These are phyloP conservation scores for Saturnia pavonia DNA, from an alignment of 2,888 invertebrate genomes.

Conservation along the genomic window DNA sequence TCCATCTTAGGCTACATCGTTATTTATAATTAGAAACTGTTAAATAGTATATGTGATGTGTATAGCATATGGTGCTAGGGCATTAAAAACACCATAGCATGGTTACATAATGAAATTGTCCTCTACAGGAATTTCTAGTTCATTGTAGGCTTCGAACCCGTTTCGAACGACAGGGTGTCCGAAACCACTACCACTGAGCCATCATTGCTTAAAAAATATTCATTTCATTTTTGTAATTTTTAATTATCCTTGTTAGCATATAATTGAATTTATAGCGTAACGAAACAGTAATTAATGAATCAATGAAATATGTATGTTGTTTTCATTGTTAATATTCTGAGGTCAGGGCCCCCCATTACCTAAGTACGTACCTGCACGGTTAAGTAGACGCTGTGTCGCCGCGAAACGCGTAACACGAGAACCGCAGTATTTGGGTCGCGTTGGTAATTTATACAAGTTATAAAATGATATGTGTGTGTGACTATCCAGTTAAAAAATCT, in stretches of 20 bases:
- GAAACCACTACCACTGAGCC: too few relatives aligned
- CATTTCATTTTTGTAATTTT: not conserved
- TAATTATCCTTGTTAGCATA: not conserved
- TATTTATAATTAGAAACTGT: too few relatives aligned
- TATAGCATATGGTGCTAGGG: too few relatives aligned
- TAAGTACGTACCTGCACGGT: slow-evolving; percentile 9
- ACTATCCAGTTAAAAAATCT: slow-evolving; percentile 9
- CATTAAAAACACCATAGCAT: too few relatives aligned
- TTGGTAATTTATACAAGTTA: slow-evolving; percentile 10
- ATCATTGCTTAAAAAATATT: not conserved
- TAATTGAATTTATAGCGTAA: not conserved
- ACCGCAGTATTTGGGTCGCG: slow-evolving; percentile 28
- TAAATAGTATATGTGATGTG: too few relatives aligned
- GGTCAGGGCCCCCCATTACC: not conserved
- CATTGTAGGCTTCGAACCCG: too few relatives aligned
- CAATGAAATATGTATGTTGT: not conserved
- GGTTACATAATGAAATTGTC: too few relatives aligned
- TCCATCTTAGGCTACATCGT: too few relatives aligned
- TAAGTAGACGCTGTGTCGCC: slow-evolving; percentile 28
- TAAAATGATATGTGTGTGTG: slow-evolving; percentile 11
- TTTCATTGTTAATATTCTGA: not conserved
- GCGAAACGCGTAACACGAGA: slow-evolving; percentile 23
- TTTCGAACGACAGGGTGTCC: too few relatives aligned
- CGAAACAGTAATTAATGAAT: not conserved
- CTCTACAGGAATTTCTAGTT: too few relatives aligned